These are phyloP conservation scores for Trachelus stipa DNA, from an alignment of 2,888 invertebrate genomes.

Conservation along the genomic window DNA sequence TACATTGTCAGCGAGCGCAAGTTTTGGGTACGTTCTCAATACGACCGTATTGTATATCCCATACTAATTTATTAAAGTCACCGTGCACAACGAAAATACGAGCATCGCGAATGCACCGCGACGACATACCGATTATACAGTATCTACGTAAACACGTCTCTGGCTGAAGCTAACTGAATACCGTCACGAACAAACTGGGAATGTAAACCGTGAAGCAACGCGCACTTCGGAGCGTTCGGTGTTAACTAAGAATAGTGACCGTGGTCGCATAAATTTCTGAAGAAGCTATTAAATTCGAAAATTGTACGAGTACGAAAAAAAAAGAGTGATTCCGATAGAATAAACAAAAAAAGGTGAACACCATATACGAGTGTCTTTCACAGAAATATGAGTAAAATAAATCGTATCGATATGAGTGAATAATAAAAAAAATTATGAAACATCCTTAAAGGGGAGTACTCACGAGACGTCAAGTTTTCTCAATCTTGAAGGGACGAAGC, in stretches of 20 bases:
- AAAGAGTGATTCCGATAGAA: too few relatives aligned
- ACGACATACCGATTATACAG: background rate
- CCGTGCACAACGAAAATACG: background rate
- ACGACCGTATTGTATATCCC: background rate
- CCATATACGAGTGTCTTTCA: background rate
- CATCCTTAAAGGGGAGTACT: background rate
- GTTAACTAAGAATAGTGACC: background rate
- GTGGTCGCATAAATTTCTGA: background rate
- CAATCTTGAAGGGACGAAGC: background rate
- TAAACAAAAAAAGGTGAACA: background rate
- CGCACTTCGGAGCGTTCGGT: background rate
- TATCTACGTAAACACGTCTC: background rate
- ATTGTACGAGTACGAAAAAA: too few relatives aligned
- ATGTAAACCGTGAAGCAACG: background rate
- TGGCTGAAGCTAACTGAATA: background rate
- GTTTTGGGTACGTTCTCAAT: background rate
- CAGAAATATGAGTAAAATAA: too few relatives aligned
- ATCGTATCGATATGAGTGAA: background rate
- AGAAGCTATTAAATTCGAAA: background rate
- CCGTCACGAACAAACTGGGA: background rate
- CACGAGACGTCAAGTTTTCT: background rate
- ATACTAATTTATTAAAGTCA: background rate
- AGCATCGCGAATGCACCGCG: background rate
- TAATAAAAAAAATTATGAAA: background rate
- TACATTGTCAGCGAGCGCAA: too few relatives aligned